Percentiles rank a stretch among this genome's conserved stretches.
Conservation (phyloP, 2,113 vertebrate genomes). For the Urocynchramus pylzowi region DNA sequence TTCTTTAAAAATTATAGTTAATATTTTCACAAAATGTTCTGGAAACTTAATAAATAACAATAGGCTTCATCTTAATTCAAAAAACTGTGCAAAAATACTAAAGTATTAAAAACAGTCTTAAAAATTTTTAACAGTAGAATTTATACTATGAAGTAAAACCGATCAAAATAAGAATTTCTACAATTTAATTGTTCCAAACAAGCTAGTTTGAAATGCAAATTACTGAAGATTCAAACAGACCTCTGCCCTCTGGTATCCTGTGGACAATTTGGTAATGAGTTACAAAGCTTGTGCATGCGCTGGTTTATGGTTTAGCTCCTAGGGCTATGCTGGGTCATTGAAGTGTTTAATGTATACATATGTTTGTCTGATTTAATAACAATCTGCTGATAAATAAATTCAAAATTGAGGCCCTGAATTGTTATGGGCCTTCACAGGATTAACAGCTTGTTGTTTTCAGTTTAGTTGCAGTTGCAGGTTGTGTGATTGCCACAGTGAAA, state of each 20-base stretch:
- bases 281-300: neutral
- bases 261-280: neutral
- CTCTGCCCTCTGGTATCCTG: neutral
- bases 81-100: neutral
- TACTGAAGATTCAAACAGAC: neutral
- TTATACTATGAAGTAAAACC: neutral
- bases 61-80: neutral
- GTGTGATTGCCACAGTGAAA: neutral
- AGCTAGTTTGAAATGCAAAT: neutral
- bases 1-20: neutral
- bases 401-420: neutral
- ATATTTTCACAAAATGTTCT: neutral
- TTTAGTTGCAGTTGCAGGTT: neutral
- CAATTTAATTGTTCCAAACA: neutral
- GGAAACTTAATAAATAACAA: neutral
- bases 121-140: neutral
- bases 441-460: neutral
- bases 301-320: neutral
- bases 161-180: neutral
- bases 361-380: constrained; percentile 27
- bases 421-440: neutral
- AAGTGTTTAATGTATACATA: neutral
- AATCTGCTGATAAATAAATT: constrained; percentile 2
- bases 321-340: neutral
- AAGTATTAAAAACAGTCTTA: neutral